phyloP scores from a whole-genome alignment of 2,113 vertebrate species.

The Chinchilla lanigera region DNA sequence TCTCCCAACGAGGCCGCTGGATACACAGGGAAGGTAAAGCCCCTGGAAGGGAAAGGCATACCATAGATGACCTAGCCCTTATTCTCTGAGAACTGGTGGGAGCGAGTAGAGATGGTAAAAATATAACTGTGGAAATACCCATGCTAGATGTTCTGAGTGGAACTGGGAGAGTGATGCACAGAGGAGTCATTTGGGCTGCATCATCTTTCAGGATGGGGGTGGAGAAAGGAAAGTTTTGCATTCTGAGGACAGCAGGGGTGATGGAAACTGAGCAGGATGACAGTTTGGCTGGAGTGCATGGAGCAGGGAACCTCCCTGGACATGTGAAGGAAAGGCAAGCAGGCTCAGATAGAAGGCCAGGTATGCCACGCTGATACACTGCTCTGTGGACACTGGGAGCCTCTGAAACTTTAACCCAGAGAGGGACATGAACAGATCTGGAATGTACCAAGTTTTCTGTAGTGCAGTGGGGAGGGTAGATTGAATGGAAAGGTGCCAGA shows the following conservation, averaged over 20 bases:
- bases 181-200: not conserved
- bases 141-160: not conserved
- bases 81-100: not conserved
- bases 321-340: not conserved
- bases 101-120: not conserved
- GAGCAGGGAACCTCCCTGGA: not conserved
- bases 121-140: not conserved
- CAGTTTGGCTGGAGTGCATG: not conserved
- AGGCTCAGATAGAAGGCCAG: not conserved
- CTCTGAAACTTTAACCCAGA: not conserved
- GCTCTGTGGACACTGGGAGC: not conserved
- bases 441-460: not conserved
- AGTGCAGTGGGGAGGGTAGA: not conserved
- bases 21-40: not conserved
- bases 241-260: not conserved
- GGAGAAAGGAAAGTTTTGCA: not conserved
- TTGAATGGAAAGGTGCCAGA: not conserved
- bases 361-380: not conserved
- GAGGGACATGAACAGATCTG: not conserved
- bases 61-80: not conserved
- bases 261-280: not conserved
- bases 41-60: fast-evolving
- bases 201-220: not conserved
- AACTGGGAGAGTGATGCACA: not conserved
- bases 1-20: not conserved